Evolutionary conservation across 2,113 vertebrate species (phyloP).

Genomic region (cattle (Bos taurus)): ARS-UCD2.0 NC_037333.1:115315501-115316000

Average conservation of each 20-base stretch:
- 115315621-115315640: neutral
- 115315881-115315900: neutral
- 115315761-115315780: fast-evolving
- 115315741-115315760: neutral
- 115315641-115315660: neutral
- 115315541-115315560: fast-evolving
- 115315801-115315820: fast-evolving
- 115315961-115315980: neutral
- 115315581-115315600: neutral
- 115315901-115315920: neutral
- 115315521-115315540: neutral
- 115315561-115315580: neutral
- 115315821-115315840: neutral
- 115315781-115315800: neutral
- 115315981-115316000: neutral
- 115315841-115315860: neutral
- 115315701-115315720: fast-evolving
- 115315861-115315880: neutral
- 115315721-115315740: fast-evolving
- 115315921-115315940: neutral
- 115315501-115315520: neutral
- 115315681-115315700: neutral
- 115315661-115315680: neutral
- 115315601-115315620: neutral
- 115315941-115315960: neutral